phyloP scores from a whole-genome alignment of 2,888 invertebrate genomes.

The Ferdinandea cuprea region DNA sequence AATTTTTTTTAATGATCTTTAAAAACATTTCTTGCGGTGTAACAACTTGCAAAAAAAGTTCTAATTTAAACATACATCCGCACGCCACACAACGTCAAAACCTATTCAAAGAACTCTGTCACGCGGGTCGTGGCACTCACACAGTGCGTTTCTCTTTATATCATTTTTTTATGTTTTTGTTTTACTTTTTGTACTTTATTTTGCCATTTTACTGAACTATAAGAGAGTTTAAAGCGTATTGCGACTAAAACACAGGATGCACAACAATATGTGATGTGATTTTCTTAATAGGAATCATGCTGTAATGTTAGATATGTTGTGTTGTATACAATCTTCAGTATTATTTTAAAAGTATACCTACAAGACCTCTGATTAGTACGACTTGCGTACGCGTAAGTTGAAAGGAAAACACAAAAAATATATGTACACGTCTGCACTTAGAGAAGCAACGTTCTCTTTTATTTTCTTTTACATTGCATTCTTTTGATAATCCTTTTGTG shows the following conservation, averaged over 20 bases:
- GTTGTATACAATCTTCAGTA: not conserved
- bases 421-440: not conserved
- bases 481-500: constrained; percentile 23
- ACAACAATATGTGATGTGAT: constrained; percentile 45
- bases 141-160: too few relatives aligned
- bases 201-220: constrained; percentile 13
- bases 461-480: constrained; percentile 5
- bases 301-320: not conserved
- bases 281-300: constrained; percentile 22
- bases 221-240: not conserved
- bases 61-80: constrained; percentile 20
- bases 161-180: not conserved
- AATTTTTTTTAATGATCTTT: too few relatives aligned
- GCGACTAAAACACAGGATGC: constrained; percentile 43
- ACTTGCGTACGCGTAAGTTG: not conserved
- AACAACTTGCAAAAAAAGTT: not conserved
- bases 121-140: not conserved
- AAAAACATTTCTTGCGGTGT: too few relatives aligned
- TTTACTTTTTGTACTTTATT: not conserved
- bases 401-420: not conserved
- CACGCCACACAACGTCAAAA: not conserved
- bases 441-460: not conserved
- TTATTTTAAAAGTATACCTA: not conserved
- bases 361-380: constrained; percentile 7
- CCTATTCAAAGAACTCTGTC: constrained; percentile 4